phyloP scores from a whole-genome alignment of 2,797 vertebrate species.

The Parauchenoglanis punctatus region DNA sequence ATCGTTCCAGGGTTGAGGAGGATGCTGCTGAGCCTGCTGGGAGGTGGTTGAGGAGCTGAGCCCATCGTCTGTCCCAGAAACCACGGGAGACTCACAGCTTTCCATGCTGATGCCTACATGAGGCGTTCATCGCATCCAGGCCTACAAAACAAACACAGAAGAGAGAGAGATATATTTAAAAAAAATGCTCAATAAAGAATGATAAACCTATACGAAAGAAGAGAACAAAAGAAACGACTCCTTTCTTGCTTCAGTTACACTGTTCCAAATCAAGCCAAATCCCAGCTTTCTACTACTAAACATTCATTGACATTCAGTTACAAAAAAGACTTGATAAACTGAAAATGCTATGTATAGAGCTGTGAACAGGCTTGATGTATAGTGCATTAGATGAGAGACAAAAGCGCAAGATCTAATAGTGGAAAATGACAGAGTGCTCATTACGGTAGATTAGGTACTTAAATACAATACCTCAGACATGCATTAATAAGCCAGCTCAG shows the following conservation, averaged over 20 bases:
- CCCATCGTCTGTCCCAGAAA: slow-evolving; percentile 99
- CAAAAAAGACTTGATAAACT: slow-evolving; percentile 57
- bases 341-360: slow-evolving; percentile 52
- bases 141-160: slow-evolving; percentile 76
- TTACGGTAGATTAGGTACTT: slow-evolving; percentile 82
- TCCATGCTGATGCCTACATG: slow-evolving; percentile 99
- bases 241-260: slow-evolving; percentile 37
- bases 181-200: slow-evolving; percentile 57
- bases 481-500: slow-evolving; percentile 78
- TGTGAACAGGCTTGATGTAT: slow-evolving; percentile 68
- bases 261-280: slow-evolving; percentile 48
- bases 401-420: slow-evolving; percentile 75
- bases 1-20: slow-evolving; percentile 87
- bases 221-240: slow-evolving; percentile 31
- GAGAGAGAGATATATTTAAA: slow-evolving; percentile 57
- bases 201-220: slow-evolving; percentile 26
- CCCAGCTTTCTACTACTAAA: slow-evolving; percentile 43
- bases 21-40: slow-evolving; percentile 84
- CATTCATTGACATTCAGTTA: slow-evolving; percentile 47
- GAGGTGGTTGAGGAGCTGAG: slow-evolving; percentile 85
- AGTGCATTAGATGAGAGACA: slow-evolving; percentile 66
- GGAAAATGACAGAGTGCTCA: slow-evolving; percentile 79
- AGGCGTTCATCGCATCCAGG: slow-evolving; percentile 99
- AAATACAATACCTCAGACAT: slow-evolving; percentile 82
- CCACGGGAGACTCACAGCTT: slow-evolving; percentile 99